Conservation (phyloP, 2,888 invertebrate genomes). For the Agrochola lota region DNA sequence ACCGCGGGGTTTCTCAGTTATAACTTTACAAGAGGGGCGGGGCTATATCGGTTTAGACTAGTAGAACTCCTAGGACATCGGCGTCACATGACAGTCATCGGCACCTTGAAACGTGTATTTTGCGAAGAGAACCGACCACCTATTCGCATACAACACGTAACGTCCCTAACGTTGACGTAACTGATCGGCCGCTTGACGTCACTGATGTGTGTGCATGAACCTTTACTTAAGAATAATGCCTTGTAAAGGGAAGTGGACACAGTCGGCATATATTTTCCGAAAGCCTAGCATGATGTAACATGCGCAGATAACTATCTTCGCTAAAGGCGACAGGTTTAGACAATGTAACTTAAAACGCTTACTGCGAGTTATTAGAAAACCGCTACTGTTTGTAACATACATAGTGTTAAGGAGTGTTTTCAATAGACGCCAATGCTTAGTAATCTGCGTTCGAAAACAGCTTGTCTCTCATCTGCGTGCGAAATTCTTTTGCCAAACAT, state of each 20-base stretch:
- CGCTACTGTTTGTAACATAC: slow-evolving; percentile 31
- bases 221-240: slow-evolving; percentile 18
- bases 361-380: slow-evolving; percentile 24
- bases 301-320: slow-evolving; percentile 40
- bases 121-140: not conserved
- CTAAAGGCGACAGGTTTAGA: slow-evolving; percentile 31
- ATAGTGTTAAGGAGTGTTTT: slow-evolving; percentile 15
- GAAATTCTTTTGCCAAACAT: too few species aligned
- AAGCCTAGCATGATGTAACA: slow-evolving; percentile 19
- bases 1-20: too few species aligned
- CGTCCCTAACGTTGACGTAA: too few species aligned
- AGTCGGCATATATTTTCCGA: slow-evolving; percentile 23
- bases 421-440: slow-evolving; percentile 3
- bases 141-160: too few species aligned
- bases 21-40: too few species aligned
- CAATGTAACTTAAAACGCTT: slow-evolving; percentile 43
- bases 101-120: not conserved
- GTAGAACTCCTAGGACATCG: too few species aligned
- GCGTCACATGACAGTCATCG: too few species aligned
- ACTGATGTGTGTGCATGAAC: not conserved
- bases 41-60: too few species aligned
- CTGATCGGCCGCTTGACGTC: not conserved
- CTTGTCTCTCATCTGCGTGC: too few species aligned
- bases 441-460: too few species aligned
- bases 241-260: slow-evolving; percentile 17